Base-by-base conservation (phyloP, 2,888 invertebrate species). In the Adela reaumurella region DNA sequence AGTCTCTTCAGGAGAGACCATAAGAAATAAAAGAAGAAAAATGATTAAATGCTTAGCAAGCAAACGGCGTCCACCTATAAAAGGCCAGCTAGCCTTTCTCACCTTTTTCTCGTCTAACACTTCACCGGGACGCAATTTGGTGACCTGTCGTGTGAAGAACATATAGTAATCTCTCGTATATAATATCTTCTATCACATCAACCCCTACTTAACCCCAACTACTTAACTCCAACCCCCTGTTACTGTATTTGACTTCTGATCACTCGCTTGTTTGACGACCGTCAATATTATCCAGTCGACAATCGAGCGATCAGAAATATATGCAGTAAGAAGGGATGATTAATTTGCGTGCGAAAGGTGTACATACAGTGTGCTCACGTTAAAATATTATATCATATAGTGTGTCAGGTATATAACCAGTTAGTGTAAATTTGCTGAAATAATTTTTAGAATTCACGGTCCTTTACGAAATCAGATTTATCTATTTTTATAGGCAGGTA, bases 31-130 rank as follows among this genome's bases (percentile, higher is more conserved):
- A 62, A 60, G 59, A 62, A 63, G 62, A 61, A 61, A 46, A 49
- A 47, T 48, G 64, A 64, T 65, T n/a, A 41, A 62, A 76, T 73
- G 74, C 73, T 74, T 74, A 70, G 74, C 74, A 71, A 78, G 77
- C 77, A 70, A 74, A 71, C 70, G 76, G 72, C 69, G 69, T 71
- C 74, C 74, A 71, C 73, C 74, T 74, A 74, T 69, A 69, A 69
- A 62, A 64, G 70, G 68, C 70, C 72, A 74, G 67, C 73, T 74
- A 72, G 67, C 68, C 65, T 66, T 69, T 74, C 77, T 91, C 90
- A 94, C 94, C 94, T 92, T 91, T 85, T 89, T 91, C 74, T 94
- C 94, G 82, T 92, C 92, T 83, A 92, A 78, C 76, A 94, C 90
- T 87, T 94, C 94, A 76, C 94, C 94, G 63, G 94, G 94, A 65